Percentiles rank a stretch among this genome's conserved stretches.
These are phyloP conservation scores for Chitala chitala DNA, from an alignment of 2,113 vertebrate genomes.

Conservation along the genomic window DNA sequence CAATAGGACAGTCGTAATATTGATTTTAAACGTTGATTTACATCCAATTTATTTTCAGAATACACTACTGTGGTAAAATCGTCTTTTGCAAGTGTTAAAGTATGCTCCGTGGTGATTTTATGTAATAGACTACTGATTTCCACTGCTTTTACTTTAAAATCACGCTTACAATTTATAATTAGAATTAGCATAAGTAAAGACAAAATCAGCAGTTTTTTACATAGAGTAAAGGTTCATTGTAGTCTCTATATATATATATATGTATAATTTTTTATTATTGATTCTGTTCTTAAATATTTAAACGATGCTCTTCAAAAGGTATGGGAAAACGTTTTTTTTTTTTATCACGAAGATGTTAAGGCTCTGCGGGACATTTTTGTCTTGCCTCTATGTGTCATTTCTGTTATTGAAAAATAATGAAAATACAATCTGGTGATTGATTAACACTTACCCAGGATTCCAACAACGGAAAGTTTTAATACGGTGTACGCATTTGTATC, in stretches of 20 bases:
- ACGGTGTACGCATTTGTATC: constrained; percentile 47
- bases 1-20: not conserved
- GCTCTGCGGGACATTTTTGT: not conserved
- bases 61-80: not conserved
- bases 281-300: not conserved
- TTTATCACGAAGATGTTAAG: no score
- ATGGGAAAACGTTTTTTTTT: no score
- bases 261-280: not conserved
- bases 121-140: no score
- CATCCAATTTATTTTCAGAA: not conserved
- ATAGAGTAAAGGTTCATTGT: not conserved
- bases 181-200: not conserved
- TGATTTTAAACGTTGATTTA: not conserved
- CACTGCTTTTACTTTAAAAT: no score
- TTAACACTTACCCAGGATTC: constrained; percentile 57
- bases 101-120: no score
- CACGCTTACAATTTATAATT: no score
- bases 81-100: not conserved
- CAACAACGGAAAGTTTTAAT: constrained; percentile 56
- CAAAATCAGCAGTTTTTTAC: not conserved
- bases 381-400: not conserved
- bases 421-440: no score
- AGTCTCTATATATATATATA: not conserved
- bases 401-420: not conserved
- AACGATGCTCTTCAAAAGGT: not conserved